Percentiles rank a stretch among this genome's conserved stretches.
These are phyloP conservation scores for Apamea sordens DNA, from an alignment of 2,888 invertebrate genomes.

Conservation along the genomic window DNA sequence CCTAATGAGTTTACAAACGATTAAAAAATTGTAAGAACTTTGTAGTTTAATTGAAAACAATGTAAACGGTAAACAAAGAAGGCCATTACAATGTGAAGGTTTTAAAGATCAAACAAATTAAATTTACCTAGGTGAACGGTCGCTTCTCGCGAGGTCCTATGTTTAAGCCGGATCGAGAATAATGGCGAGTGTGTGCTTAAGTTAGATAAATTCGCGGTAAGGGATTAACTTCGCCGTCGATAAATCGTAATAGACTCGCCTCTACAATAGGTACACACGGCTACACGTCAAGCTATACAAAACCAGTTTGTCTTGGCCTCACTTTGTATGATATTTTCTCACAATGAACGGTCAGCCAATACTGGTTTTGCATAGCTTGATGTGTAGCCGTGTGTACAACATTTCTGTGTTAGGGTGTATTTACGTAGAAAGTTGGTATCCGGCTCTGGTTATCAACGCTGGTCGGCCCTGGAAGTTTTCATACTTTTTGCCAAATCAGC, in stretches of 20 bases:
- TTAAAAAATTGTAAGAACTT: conserved; percentile 21
- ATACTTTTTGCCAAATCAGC: neutral
- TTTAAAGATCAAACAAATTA: conserved; percentile 31
- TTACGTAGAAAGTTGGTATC: neutral
- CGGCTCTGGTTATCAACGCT: too few relatives aligned
- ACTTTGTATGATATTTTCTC: too few relatives aligned
- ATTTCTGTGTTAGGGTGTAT: neutral
- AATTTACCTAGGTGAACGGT: conserved; percentile 43
- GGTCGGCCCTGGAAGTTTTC: neutral
- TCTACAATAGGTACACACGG: conserved; percentile 12
- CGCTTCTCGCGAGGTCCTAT: conserved; percentile 27
- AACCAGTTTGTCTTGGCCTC: too few relatives aligned
- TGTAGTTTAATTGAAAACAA: conserved; percentile 40
- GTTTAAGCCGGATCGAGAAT: conserved; percentile 39
- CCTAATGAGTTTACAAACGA: conserved; percentile 44
- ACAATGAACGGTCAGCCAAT: too few relatives aligned
- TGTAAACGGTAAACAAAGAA: conserved; percentile 39
- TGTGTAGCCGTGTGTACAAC: too few relatives aligned
- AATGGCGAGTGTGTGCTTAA: conserved; percentile 40
- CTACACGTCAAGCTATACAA: too few relatives aligned
- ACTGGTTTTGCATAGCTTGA: too few relatives aligned
- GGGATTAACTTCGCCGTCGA: conserved; percentile 34
- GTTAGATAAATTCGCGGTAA: conserved; percentile 44
- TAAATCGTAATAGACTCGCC: conserved; percentile 34
- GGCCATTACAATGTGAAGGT: conserved; percentile 50